Base-by-base conservation (phyloP, 2,797 vertebrate species). In the Lithobates pipiens region DNA sequence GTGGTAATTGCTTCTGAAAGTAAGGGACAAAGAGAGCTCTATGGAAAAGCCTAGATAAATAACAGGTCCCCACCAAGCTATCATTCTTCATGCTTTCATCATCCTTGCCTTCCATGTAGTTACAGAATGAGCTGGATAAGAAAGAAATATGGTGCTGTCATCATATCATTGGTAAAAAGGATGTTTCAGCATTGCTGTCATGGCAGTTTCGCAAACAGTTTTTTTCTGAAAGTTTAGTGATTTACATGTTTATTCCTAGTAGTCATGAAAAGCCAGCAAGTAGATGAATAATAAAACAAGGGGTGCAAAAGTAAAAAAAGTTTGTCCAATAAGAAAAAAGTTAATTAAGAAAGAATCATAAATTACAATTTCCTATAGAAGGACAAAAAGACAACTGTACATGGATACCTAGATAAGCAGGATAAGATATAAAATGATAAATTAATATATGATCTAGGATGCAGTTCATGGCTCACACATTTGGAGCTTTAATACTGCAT, bases 21-120 rank as follows among this genome's bases (percentile, higher is more conserved):
- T 27, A 85, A 80, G 83, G 88, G 86, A 94, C 93, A 95, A 95
- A 95, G 92, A 86, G 74, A 11, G 78, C 46, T 91, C 93, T 95
- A 91, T 94, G 75, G 32, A 61, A 89, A 88, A 88, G 63, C 77
- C 83, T 77, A 68, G 86, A 83, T 81, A 83, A 86, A 89, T 90
- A 91, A 90, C 88, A 82, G 87, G 86, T 85, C 86, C 76, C 54
- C 57, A 83, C 91, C 39, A 5, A 88, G 89, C 90, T 88, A 86
- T 92, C 90, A 82, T 90, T 90, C 88, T 85, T 89, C 91, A 89
- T 89, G 71, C 25, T 79, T 68, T 75, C n/a, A 42, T 79, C 34
- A 70, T 50, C 61, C 76, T 13, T 73, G 25, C 67, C 18, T 39
- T 69, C 2, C 11, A 44, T 68, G 21, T 21, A 77, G 61, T 75